Conservation (phyloP, 2,113 vertebrate genomes). For the Octodon degus region DNA sequence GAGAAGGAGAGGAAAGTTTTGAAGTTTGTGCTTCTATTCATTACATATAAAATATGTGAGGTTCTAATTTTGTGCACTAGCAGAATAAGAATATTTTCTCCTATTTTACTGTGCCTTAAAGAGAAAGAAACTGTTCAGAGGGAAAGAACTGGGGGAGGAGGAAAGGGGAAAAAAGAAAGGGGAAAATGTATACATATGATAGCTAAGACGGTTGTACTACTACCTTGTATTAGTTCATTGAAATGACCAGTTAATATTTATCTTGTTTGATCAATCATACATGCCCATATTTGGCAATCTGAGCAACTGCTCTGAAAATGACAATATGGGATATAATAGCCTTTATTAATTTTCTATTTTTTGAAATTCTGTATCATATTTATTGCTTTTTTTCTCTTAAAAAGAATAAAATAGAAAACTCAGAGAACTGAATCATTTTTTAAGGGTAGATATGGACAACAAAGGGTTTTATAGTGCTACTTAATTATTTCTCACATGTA, state of each 20-base stretch:
- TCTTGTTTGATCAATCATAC: no score
- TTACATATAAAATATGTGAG: not conserved
- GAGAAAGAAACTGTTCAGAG: no score
- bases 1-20: not conserved
- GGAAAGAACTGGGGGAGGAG: no score
- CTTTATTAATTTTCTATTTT: not conserved
- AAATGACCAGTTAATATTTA: no score
- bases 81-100: not conserved
- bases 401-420: not conserved
- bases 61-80: not conserved
- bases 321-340: not conserved
- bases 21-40: not conserved
- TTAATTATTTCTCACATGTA: not conserved
- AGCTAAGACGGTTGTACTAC: no score
- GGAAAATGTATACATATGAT: no score
- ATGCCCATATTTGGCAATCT: not conserved
- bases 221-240: no score
- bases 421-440: not conserved
- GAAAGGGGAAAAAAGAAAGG: no score
- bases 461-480: not conserved
- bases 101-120: not conserved
- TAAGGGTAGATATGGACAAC: not conserved
- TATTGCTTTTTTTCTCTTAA: not conserved
- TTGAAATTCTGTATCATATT: not conserved
- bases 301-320: not conserved